Base-by-base conservation (phyloP, 2,113 vertebrate genomes). In the Urocitellus parryii region DNA sequence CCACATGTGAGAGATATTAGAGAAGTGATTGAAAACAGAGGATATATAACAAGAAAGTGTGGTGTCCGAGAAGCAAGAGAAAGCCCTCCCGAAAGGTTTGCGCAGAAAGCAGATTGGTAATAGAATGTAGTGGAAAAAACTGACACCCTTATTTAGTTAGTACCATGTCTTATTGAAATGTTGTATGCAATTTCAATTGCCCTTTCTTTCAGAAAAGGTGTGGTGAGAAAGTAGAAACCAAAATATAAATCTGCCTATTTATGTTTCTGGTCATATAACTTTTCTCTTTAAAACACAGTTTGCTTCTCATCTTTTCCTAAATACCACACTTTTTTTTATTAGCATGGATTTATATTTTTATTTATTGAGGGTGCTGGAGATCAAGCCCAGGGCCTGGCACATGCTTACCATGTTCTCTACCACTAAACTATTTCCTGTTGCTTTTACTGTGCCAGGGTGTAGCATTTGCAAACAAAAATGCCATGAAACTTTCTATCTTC, bases 211-310 rank as follows among this genome's bases (percentile, higher is more conserved):
- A 34, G 53, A 78, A 56, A 80, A 39, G 3, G 2, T 18, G 4
- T 53, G 11, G 14, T 77, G 34, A 86, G 58, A 74, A 90, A 80
- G 14, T 70, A 74, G 4, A 77, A 5, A 32, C 34, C 4, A 45
- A 83, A 72, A 37, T 78, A 56, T 45, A 77, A 88, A 14, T 67
- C 9, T 84, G 1, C 68, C 1, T 13, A 2, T 68, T 25, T 65
- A 0, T 65, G 22, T 84, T 76, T 70, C 24, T 83, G 14, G 39
- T 10, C 6, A 18, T 82, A n/a, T 17, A 22, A 67, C 4, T 24
- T 51, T 84, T 32, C n/a, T 65, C 25, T 70, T 80, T 76, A 74
- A 91, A 68, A 65, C 76, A 13, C 20, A 80, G 22, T 42, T 95
- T 68, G 0, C 39, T 85, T 48, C 18, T 70, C 34, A 63, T 56